phyloP scores from a whole-genome alignment of 2,888 invertebrate genomes.

The Melanotus villosus region DNA sequence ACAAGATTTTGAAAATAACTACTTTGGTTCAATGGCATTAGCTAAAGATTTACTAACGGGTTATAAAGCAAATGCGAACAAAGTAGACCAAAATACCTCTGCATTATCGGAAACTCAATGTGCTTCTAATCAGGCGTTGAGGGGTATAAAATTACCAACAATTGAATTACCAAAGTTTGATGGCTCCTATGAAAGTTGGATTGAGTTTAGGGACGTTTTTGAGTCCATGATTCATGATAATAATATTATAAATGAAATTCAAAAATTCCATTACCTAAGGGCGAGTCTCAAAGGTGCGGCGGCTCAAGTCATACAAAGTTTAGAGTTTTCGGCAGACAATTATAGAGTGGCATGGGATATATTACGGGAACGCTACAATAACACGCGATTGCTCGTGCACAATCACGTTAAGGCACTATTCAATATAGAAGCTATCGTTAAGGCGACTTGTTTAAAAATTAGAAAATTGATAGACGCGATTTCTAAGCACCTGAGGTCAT shows the following conservation, averaged over 20 bases:
- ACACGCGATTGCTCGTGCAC: constrained; percentile 46
- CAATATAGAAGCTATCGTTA: background rate
- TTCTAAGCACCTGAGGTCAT: constrained; percentile 19
- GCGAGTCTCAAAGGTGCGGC: constrained; percentile 34
- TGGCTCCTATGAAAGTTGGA: constrained; percentile 32
- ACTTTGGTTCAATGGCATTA: too few relatives aligned
- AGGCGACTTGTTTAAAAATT: constrained; percentile 1
- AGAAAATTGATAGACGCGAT: constrained; percentile 19
- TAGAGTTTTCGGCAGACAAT: constrained; percentile 43
- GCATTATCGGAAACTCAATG: too few relatives aligned
- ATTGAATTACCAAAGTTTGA: constrained; percentile 41
- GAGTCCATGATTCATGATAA: constrained; percentile 35
- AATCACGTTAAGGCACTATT: constrained; percentile 50
- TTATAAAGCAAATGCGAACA: too few relatives aligned
- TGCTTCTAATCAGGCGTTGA: too few relatives aligned
- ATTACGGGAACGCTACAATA: constrained; percentile 46
- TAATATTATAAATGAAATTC: constrained; percentile 18
- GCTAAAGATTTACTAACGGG: too few relatives aligned
- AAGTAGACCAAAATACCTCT: too few relatives aligned
- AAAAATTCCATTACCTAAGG: constrained; percentile 44
- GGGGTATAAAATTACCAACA: constrained; percentile 22
- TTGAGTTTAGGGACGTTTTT: constrained; percentile 33
- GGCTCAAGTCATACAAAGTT: constrained; percentile 41
- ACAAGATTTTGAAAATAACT: too few relatives aligned
- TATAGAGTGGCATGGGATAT: constrained; percentile 49